Evolutionary conservation across 1,140 invertebrate genomes (phyloP), one percentile per base, ranked within the genome.

Genomic region (Drosophila tani): DNA sequence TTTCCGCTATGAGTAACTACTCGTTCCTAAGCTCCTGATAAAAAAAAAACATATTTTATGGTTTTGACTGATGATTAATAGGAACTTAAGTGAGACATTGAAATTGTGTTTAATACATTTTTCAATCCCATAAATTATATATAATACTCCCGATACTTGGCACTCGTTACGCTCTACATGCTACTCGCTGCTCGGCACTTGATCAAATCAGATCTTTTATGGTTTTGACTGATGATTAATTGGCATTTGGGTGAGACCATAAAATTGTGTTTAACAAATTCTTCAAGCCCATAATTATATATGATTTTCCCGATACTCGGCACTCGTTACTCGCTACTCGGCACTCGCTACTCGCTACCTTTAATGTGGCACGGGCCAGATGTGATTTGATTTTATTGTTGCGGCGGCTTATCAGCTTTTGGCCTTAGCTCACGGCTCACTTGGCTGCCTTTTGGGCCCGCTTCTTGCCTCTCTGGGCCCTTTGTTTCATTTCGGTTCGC

Each of bases 311-410:
- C n/a, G 1, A 14, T 59, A 60, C 53, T 38, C 1, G 35, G 0
- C n/a, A 5, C 19, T 12, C 21, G 38, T 5, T 43, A 8, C 21
- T 21, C 14, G 35, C 12, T 41, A 63, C 60, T 19, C 17, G 7
- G 0, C 17, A n/a, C 40, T 56, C 40, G 32, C 2, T 45, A 43
- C 29, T 15, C 24, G 24, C 27, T 43, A 71, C 45, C 43, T 35
- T 66, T 67, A 56, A 70, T 50, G 43, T 47, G 68, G 40, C 56
- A 5, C 56, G 12, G 46, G 46, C 35, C 62, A 65, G 66, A 77
- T 82, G 75, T 83, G 83, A 88, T 87, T 87, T 88, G 83, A 84
- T 88, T 87, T 87, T 82, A 88, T 87, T 87, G 83, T 84, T 88
- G 83, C 58, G 84, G 84, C 83, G 55, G 77, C 84, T 87, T 87